A percentile compares a stretch with the other conserved stretches of the same genome.
phyloP scores from a whole-genome alignment of 1,140 invertebrate species.

The Helicoverpa armigera region DNA sequence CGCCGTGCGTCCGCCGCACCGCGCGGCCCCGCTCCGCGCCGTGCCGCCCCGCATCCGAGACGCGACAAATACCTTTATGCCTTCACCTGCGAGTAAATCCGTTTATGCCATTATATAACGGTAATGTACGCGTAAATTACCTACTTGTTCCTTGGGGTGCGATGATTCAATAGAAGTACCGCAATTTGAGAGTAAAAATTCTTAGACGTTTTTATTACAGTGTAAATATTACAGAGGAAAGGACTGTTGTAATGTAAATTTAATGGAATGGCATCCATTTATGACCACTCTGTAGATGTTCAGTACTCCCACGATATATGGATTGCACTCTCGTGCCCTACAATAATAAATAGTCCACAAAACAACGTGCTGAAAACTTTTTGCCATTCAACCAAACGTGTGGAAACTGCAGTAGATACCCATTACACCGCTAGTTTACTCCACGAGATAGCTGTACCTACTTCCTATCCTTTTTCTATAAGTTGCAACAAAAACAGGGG shows the following conservation, averaged over 20 bases:
- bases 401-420: conserved; percentile 35
- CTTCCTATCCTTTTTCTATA: not conserved
- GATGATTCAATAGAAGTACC: conserved; percentile 42
- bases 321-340: conserved; percentile 32
- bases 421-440: conserved; percentile 29
- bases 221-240: not conserved
- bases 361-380: conserved; percentile 42
- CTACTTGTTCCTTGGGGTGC: conserved; percentile 40
- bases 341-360: conserved; percentile 38
- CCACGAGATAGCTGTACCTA: not conserved
- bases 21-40: conserved; percentile 17
- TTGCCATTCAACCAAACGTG: conserved; percentile 26
- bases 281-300: not conserved
- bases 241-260: not conserved
- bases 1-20: conserved; percentile 37
- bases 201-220: conserved; percentile 25
- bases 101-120: conserved; percentile 53
- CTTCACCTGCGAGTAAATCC: conserved; percentile 53
- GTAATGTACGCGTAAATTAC: conserved; percentile 51
- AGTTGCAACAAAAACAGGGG: conserved; percentile 10
- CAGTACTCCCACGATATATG: conserved; percentile 11
- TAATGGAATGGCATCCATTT: conserved; percentile 7
- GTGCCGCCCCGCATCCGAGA: conserved; percentile 30
- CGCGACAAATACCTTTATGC: conserved; percentile 56
- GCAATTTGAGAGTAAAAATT: conserved; percentile 41